Base-by-base conservation (phyloP, 2,888 invertebrate genomes). In the Dastarcus helophoroides region DNA sequence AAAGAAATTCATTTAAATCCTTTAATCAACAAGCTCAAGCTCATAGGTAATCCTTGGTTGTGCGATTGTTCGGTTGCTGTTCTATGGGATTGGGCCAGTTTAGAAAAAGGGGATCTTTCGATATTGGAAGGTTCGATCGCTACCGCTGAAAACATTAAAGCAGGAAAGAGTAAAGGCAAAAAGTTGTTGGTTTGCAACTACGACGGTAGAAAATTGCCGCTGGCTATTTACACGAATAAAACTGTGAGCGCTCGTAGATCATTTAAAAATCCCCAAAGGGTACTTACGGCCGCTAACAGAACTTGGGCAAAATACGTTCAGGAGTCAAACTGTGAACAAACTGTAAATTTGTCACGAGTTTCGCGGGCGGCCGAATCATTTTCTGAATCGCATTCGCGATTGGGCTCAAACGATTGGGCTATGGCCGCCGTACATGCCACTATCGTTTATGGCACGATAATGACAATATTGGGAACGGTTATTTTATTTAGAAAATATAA, bases 251-350 rank as follows among this genome's bases (percentile, higher is more conserved):
- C 71, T 3, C 58, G 72, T 36, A 62, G 70, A 29, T 68, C 71
- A 1, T 69, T 71, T 42, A 62, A 66, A 10, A 73, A 73, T 40
- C 70, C 68, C 0, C 61, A 61, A 33, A 66, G 73, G 40, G 71
- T 72, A 40, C 47, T 73, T 14, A 68, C 70, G 1, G 63, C 62
- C 34, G 68, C 73, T 0, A 72, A 71, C 41, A 67, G 77, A 41
- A 79, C 79, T 1, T 79, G 79, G 79, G 77, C 78, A 2, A 77
- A 79, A 50, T 79, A 76, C 44, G 70, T 77, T 4, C 63, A 74
- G 31, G 77, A 78, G 48, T 75, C 76, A 0, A 72, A 69, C 12
- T 78, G 77, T 46, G 69, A 53, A 36, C 53, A 43, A 35, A 39
- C 43, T 21, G 41, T 44, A 4, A 41, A 35, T 28, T 40, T 46